Conservation (phyloP, 2,113 vertebrate genomes). For the Chelonoidis abingdonii region DNA sequence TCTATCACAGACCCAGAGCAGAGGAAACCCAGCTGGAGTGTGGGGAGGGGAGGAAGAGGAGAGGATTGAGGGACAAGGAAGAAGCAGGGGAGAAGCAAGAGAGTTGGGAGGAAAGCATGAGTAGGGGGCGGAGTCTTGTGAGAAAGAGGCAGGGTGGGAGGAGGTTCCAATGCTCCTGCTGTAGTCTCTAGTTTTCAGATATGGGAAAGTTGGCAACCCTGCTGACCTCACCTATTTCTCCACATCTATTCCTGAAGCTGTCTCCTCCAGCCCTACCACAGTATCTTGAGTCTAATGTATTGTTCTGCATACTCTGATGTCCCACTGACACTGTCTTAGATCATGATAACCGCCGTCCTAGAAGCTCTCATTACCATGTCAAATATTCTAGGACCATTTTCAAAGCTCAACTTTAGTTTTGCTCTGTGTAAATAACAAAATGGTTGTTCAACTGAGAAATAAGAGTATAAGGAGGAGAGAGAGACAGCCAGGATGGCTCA, state of each 20-base stretch:
- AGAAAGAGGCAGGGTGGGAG: too few relatives aligned
- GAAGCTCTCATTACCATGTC: not conserved
- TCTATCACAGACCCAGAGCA: too few relatives aligned
- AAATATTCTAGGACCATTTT: not conserved
- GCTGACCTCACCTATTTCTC: not conserved
- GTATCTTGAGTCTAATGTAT: not conserved
- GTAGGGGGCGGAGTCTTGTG: too few relatives aligned
- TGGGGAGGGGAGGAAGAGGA: too few relatives aligned
- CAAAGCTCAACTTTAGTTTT: not conserved
- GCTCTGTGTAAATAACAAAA: not conserved
- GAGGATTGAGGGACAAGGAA: too few relatives aligned
- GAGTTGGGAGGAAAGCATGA: too few relatives aligned
- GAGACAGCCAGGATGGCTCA: not conserved
- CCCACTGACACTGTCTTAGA: not conserved
- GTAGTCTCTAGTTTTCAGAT: too few relatives aligned
- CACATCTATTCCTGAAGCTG: not conserved
- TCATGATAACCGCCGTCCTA: not conserved
- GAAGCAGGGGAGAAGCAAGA: too few relatives aligned
- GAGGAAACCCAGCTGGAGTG: too few relatives aligned
- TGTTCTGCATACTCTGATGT: fast-evolving
- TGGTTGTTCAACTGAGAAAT: not conserved
- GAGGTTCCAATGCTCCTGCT: too few relatives aligned
- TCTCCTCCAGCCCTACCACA: not conserved
- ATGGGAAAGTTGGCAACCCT: too few relatives aligned
- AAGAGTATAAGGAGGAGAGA: not conserved